Base-by-base conservation (phyloP, 2,888 invertebrate genomes). In the Ormyrus labotus region DNA sequence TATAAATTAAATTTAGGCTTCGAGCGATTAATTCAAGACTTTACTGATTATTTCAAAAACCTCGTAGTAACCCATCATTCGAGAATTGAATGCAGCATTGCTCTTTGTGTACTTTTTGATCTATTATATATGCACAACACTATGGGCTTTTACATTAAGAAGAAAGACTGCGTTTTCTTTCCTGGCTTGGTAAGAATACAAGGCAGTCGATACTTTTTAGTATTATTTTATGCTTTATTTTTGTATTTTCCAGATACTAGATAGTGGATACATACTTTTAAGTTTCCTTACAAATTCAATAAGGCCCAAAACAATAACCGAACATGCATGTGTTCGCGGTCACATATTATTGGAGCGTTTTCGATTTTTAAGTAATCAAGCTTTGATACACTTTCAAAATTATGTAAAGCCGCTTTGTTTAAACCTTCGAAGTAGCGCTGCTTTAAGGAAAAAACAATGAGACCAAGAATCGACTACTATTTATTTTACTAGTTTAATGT, bases 101-200 rank as follows among this genome's bases (percentile, higher is more conserved):
- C 55, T 8, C 45, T 55, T n/a, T 1, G 45, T 6, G 53, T 55
- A 55, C 9, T 68, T 2, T 45, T 55, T 11, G 67, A 67, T 11
- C 19, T 71, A 50, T 11, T 71, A 6, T 50, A 47, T 50, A 10
- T 72, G 6, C n/a, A 6, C 34, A 61, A 57, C 6, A 57, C 50
- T 4, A 73, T 73, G 51, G 64, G 64, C 55, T 11, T 47, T 13
- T 73, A 19, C 9, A 57, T 73, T 11, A 50, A 65, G 6, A 19
- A 65, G 13, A 74, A 58, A 73, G 48, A 74, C 65, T 74, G 65
- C 10, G 58, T 65, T 5, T 74, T 74, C 34, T 74, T 65, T 10
- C 57, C 65, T 34, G 74, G 73, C 4, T 8, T 47, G 64, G 73
- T 73, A 73, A 64, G 64, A 63, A 5, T 6, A 45, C 34, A 34